These are phyloP conservation scores for Mythimna vitellina DNA, from an alignment of 2,888 invertebrate species.

Conservation along the genomic window DNA sequence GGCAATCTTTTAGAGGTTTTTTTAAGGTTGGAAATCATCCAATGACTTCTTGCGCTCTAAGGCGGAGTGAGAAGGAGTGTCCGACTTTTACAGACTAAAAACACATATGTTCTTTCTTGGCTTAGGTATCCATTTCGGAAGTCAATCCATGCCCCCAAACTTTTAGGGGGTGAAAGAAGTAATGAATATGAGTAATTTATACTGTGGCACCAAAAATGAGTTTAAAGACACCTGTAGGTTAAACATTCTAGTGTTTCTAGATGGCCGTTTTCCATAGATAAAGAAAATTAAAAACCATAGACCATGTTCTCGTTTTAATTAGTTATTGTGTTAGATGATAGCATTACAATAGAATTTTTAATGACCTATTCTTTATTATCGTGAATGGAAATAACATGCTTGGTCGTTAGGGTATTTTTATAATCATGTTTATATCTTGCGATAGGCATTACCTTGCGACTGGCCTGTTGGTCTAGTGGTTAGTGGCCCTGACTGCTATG, in stretches of 20 bases:
- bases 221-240: not conserved
- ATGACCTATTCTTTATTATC: constrained; percentile 8
- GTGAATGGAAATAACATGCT: not conserved
- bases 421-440: no score
- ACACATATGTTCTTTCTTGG: no score
- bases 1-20: not conserved
- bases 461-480: no score
- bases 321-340: constrained; percentile 16
- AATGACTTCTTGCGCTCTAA: no score
- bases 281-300: not conserved
- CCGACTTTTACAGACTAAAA: no score
- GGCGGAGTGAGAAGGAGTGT: no score
- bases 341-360: constrained; percentile 5
- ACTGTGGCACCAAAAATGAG: not conserved
- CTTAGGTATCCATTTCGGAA: no score
- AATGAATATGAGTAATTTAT: no score
- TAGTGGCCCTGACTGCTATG: no score
- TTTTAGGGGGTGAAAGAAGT: not conserved
- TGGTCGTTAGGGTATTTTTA: not conserved
- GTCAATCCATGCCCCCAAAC: not conserved
- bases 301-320: constrained; percentile 1
- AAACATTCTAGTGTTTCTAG: constrained; percentile 2
- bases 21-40: no score
- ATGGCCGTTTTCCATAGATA: not conserved
- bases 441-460: no score